Evolutionary conservation across 2,888 invertebrate genomes (phyloP).

Genomic region (Dynastes hyllus): DNA sequence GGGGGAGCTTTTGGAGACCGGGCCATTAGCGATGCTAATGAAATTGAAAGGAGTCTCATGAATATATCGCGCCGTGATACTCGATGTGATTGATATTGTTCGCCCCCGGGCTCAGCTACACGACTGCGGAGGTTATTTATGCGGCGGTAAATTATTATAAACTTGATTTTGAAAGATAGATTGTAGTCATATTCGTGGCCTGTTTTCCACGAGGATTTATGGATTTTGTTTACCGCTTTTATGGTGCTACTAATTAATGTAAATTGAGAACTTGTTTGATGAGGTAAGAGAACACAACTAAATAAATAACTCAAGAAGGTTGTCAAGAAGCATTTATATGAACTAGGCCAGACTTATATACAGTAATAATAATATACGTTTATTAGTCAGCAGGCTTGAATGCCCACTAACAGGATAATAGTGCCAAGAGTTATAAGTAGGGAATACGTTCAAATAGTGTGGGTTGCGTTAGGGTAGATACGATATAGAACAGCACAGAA

Average conservation of each 20-base stretch:
- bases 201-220: conserved; percentile 8
- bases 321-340: no score
- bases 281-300: no score
- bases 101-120: conserved; percentile 2
- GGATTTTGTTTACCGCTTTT: not conserved
- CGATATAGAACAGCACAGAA: no score
- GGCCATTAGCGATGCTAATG: conserved; percentile 65
- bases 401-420: no score
- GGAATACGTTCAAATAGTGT: no score
- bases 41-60: conserved; percentile 63
- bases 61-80: conserved; percentile 59
- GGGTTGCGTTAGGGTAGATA: no score
- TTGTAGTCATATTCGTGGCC: conserved; percentile 14
- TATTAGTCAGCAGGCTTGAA: no score
- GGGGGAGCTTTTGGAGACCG: conserved; percentile 50
- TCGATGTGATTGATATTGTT: conserved; percentile 49
- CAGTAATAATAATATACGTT: no score
- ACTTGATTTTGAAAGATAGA: conserved; percentile 20
- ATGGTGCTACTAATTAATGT: not conserved
- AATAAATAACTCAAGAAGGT: no score
- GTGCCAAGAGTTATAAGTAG: no score
- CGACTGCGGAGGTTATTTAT: conserved; percentile 8
- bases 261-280: not conserved
- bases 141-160: conserved; percentile 43
- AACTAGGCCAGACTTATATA: no score